Conservation (phyloP, 2,888 invertebrate genomes). For the Dasysyrphus albostriatus region DNA sequence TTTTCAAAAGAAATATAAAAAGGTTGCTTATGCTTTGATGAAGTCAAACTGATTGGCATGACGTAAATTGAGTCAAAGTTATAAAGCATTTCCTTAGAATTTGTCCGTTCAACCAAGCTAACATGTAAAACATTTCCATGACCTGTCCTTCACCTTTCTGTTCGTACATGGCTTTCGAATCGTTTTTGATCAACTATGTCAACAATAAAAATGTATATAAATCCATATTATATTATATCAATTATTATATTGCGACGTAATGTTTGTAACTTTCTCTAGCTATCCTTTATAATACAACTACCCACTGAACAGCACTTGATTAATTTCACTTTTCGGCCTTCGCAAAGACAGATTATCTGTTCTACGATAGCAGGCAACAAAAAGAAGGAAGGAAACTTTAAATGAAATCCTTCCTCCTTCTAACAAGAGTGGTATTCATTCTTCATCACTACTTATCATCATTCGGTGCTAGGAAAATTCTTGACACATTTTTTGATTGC, state of each 20-base stretch:
- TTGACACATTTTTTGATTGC: conserved; percentile 43
- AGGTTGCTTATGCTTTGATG: conserved; percentile 7
- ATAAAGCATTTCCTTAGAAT: neutral
- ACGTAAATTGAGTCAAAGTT: conserved; percentile 18
- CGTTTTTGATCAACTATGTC: conserved; percentile 34
- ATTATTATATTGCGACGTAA: conserved; percentile 30
- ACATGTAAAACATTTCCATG: neutral
- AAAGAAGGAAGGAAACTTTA: neutral
- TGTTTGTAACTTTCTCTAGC: neutral
- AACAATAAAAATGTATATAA: neutral
- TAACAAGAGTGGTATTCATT: neutral
- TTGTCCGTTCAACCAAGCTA: neutral
- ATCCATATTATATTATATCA: neutral
- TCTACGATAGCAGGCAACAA: neutral
- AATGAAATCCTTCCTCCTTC: conserved; percentile 12
- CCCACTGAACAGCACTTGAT: conserved; percentile 7
- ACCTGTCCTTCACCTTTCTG: conserved; percentile 4
- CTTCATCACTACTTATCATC: conserved; percentile 22
- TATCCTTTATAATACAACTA: neutral
- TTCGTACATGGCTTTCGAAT: neutral
- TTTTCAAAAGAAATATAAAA: neutral
- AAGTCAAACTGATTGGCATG: conserved; percentile 23
- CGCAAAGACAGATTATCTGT: conserved; percentile 19
- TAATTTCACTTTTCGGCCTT: conserved; percentile 39
- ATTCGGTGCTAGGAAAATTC: neutral